A percentile compares a stretch with the other conserved stretches of the same genome.
phyloP scores from a whole-genome alignment of 2,797 vertebrate genomes.

The Novumbra hubbsi region DNA sequence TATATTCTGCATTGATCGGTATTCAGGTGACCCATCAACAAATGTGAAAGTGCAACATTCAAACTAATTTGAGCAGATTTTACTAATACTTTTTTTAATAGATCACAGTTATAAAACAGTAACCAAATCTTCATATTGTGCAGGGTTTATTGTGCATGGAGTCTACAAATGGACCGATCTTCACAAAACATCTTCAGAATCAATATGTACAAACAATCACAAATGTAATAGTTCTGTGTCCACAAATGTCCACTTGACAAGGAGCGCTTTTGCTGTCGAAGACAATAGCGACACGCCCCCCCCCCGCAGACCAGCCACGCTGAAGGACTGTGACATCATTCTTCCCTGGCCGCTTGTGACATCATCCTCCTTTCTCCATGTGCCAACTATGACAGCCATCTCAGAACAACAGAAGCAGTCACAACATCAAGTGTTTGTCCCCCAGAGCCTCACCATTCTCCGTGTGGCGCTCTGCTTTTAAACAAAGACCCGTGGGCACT shows the following conservation, averaged over 20 bases:
- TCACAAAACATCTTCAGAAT: constrained; percentile 24
- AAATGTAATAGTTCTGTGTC: neutral
- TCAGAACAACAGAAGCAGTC: constrained; percentile 38
- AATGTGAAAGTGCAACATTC: neutral
- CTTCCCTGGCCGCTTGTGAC: no score
- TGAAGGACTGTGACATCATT: constrained; percentile 34
- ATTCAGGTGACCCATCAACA: neutral
- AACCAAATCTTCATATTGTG: constrained; percentile 18
- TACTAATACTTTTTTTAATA: neutral
- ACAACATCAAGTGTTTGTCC: constrained; percentile 22
- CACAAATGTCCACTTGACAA: neutral
- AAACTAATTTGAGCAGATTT: neutral
- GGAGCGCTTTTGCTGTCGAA: constrained; percentile 5
- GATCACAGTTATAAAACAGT: neutral
- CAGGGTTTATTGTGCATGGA: constrained; percentile 50
- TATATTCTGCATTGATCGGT: neutral
- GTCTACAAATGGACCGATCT: constrained; percentile 30
- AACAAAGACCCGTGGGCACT: no score
- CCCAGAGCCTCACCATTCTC: neutral
- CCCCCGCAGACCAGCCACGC: constrained; percentile 3
- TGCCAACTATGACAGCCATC: constrained; percentile 26
- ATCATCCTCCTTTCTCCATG: neutral
- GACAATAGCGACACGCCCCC: neutral
- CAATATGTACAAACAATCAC: constrained; percentile 34
- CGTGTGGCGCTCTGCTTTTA: neutral